Conservation (phyloP, 2,113 vertebrate species). For the Macquaria ambigua region DNA sequence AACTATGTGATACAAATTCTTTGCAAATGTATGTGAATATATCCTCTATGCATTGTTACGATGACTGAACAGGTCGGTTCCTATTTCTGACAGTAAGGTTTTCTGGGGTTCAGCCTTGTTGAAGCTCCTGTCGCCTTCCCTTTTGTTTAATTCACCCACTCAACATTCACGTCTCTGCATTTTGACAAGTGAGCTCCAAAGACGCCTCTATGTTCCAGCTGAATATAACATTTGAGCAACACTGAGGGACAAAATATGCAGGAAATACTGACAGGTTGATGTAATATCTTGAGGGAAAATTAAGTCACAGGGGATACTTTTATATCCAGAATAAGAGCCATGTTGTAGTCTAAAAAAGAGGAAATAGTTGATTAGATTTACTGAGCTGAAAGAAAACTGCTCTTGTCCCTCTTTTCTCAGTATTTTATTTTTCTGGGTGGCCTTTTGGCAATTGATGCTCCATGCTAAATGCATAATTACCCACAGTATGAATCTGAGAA, state of each 20-base stretch:
- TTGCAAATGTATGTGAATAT: background rate
- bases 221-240: background rate
- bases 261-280: conserved; percentile 36
- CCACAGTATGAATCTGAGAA: background rate
- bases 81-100: background rate
- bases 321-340: conserved; percentile 7
- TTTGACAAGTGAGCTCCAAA: background rate
- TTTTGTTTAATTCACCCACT: background rate
- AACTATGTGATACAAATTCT: conserved; percentile 10
- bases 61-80: background rate
- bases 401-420: background rate
- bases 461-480: conserved; percentile 6
- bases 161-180: background rate
- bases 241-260: background rate
- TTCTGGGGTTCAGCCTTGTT: background rate
- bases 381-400: conserved; percentile 23
- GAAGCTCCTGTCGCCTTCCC: too few species aligned
- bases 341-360: conserved; percentile 28
- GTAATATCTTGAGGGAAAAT: background rate
- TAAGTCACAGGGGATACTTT: conserved; percentile 20
- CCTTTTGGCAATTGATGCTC: background rate
- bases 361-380: conserved; percentile 49
- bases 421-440: conserved; percentile 11
- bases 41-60: background rate
- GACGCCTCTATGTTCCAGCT: background rate